Base-by-base conservation (phyloP, 2,888 invertebrate species). In the Agonopterix arenella region DNA sequence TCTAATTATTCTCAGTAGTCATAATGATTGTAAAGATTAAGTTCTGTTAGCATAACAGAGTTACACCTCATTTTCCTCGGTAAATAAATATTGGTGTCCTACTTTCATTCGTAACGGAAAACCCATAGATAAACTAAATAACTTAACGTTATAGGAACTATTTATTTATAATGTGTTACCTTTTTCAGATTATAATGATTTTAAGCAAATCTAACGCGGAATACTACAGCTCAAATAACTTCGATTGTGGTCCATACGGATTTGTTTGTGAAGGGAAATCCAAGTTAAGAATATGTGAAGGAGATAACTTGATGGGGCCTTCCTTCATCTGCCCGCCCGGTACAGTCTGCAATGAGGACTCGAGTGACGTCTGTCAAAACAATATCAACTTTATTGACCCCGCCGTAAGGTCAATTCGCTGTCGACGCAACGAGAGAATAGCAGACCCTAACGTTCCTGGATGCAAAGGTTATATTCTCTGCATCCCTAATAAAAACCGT, bases 401-500 rank as follows among this genome's bases (percentile, higher is more conserved):
- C 1, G 53, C 70, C 0, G 55, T 84, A 18, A 75, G 70, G 52
- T 72, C 66, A 9, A 60, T 85, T 2, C 70, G 74, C 8, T 88
- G 86, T 50, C 72, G 75, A 37, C 74, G 78, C 47, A 78, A 82
- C 52, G 85, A 89, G 60, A 74, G 89, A 53, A 73, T 89, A 8
- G 83, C 81, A 0, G 89, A 89, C 51, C 79, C 85, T 0, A 81
- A 64, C 49, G 81, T 88, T 0, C 76, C 84, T 0, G 79, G 73
- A 3, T 89, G 89, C 62, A 89, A 89, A 62, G 88, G 86, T 7
- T 89, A 89, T 58, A 86, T 89, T 42, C 65, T 89, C 0, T 89
- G 89, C 57, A 81, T 89, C 16, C 76, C 84, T 0, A 86, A 83
- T 56, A 84, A 78, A 53, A 79, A 76, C 50, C 77, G 80, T 38